Evolutionary conservation across 2,797 vertebrate species (phyloP), one percentile per base, ranked within the genome.

Genomic region (Tangara arthus): DNA sequence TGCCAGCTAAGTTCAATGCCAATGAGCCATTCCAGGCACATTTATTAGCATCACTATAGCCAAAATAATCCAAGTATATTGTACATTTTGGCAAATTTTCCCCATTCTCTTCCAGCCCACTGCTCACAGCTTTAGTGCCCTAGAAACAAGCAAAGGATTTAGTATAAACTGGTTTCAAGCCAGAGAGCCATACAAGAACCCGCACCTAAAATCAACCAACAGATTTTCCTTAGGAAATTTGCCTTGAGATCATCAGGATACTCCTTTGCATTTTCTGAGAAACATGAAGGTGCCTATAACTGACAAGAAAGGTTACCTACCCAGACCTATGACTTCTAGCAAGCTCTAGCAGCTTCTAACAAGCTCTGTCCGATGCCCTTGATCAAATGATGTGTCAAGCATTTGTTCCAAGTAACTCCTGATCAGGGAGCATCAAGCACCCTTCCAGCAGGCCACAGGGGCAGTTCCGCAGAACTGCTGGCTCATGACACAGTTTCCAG

Each of bases 51-150:
- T 35, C 35, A 2, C 6, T 83, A 30, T 39, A 89, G 80, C 86
- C 93, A 93, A 94, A 90, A 93, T 88, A 95, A 89, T 83, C 35
- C 27, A 71, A 75, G 42, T 73, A 56, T 60, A 56, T 60, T 89
- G 53, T 86, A 65, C 42, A 55, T 89, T 91, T 93, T 92, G 82
- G 69, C 37, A 61, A 37, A 12, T 84, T 85, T 56, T 30, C 18
- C 12, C 46, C 19, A 15, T 86, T 64, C 27, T 69, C n/a, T 91
- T 79, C 41, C 64, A 92, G 41, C 16, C 28, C 34, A 59, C 60
- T 9, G 2, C 60, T 90, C 50, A 81, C 8, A 77, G 6, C 69
- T 87, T 37, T 26, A 82, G 47, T 53, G 8, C 12, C 17, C 44
- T 80, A 60, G 60, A 93, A 80, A 13, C 13, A 87, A 79, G 47